Base-by-base conservation (phyloP, 2,888 invertebrate genomes). In the Aporophyla nigra region DNA sequence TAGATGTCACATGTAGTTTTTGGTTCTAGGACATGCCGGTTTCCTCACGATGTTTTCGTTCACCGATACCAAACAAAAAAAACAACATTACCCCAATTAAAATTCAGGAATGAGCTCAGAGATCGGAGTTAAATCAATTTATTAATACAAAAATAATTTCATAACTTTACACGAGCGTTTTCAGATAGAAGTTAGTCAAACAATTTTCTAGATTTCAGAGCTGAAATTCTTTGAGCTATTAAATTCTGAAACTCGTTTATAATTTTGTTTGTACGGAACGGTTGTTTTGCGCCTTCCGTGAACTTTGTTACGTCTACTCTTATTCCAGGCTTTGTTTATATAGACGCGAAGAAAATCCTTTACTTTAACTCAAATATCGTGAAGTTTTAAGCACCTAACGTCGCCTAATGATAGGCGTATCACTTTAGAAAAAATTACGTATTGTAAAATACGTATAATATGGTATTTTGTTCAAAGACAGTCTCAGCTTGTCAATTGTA, bases 241-340 rank as follows among this genome's bases (percentile, higher is more conserved):
- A 74, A 71, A 82, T 87, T 85, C 43, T 72, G 74, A 75, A 85
- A 87, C 74, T 87, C 67, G 54, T 86, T 86, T 83, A 87, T 80
- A 58, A 80, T 76, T 82, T 87, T 85, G 84, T 86, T 87, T 79
- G 80, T 71, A 67, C 56, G 51, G 51, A 58, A 73, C 63, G 66
- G 66, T 71, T 86, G 75, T 85, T 85, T 83, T 75, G 69, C 74
- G 83, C 66, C 70, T 86, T 71, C 72, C 76, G 61, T 76, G 73
- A 88, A 86, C 74, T 88, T 86, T 73, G 75, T 82, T 74, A 75
- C 82, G 68, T 86, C 66, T 63, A 75, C 71, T 84, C 83, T 63
- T 75, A 79, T 77, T 78, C 66, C 75, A 70, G 78, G 78, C 63
- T 78, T 82, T 43, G 81, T 88, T 88, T 80, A 81, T 80, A 51